Conservation (phyloP, 2,888 invertebrate species). For the Drosophila demipolita region DNA sequence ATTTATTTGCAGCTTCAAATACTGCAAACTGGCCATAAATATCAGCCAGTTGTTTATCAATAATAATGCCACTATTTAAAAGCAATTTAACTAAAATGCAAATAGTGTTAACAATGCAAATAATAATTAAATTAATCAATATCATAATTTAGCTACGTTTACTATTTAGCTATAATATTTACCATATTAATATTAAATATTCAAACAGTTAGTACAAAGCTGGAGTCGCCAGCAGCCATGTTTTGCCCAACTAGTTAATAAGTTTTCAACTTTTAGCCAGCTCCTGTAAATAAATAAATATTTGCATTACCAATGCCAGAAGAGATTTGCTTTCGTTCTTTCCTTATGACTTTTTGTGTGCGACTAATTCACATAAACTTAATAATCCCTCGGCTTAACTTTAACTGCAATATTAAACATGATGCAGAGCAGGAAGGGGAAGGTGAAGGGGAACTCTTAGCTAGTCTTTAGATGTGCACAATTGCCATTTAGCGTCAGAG, state of each 20-base stretch:
- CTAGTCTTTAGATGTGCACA: slow-evolving; percentile 29
- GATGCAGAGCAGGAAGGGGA: background rate
- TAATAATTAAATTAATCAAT: background rate
- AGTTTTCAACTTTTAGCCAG: background rate
- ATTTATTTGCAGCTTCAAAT: too few relatives aligned
- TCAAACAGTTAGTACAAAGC: background rate
- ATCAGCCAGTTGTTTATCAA: too few relatives aligned
- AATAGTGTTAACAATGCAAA: background rate
- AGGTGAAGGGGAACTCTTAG: background rate
- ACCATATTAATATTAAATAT: background rate
- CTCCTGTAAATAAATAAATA: background rate
- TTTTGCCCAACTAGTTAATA: background rate
- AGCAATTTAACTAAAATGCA: background rate
- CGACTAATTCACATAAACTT: slow-evolving; percentile 16
- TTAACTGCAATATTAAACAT: slow-evolving; percentile 10
- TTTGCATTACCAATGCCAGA: background rate
- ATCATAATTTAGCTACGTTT: background rate
- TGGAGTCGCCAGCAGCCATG: background rate
- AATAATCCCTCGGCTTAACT: slow-evolving; percentile 19
- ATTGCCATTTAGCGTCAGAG: slow-evolving; percentile 41
- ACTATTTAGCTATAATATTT: background rate
- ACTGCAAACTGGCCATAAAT: background rate
- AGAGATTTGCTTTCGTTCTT: background rate
- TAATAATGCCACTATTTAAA: background rate
- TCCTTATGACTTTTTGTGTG: background rate